A percentile compares a stretch with the other conserved stretches of the same genome.
phyloP scores from a whole-genome alignment of 2,797 vertebrate species.

The Vespertilio murinus region DNA sequence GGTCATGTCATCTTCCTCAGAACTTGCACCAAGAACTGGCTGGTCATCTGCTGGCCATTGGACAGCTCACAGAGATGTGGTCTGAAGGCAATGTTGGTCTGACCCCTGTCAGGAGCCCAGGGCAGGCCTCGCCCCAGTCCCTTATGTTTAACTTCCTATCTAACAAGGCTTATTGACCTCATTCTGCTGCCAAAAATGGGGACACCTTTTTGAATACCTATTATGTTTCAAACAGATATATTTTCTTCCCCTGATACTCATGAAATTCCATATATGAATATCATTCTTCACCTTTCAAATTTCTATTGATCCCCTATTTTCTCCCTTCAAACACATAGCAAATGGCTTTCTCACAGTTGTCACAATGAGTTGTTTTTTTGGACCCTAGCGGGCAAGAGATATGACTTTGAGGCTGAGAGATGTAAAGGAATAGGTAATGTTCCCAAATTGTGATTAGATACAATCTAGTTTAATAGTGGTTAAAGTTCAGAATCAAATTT shows the following conservation, averaged over 20 bases:
- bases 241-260: background rate
- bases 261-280: background rate
- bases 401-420: background rate
- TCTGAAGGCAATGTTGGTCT: too few species aligned
- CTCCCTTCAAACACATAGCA: background rate
- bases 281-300: background rate
- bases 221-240: background rate
- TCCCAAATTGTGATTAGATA: background rate
- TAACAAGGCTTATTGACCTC: background rate
- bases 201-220: background rate
- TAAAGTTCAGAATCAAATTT: background rate
- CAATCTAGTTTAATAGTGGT: background rate
- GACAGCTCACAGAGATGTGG: too few species aligned
- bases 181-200: background rate
- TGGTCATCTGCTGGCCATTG: too few species aligned
- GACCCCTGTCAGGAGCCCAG: too few species aligned
- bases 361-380: background rate
- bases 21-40: too few species aligned
- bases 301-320: background rate
- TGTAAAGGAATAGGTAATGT: background rate
- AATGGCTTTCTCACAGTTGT: background rate
- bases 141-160: too few species aligned
- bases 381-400: background rate
- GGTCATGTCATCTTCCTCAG: too few species aligned
- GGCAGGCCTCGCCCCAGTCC: too few species aligned